Percentiles rank a stretch among this genome's conserved stretches.
These are phyloP conservation scores for Margarornis squamiger DNA, from an alignment of 2,797 vertebrate species.

Conservation along the genomic window DNA sequence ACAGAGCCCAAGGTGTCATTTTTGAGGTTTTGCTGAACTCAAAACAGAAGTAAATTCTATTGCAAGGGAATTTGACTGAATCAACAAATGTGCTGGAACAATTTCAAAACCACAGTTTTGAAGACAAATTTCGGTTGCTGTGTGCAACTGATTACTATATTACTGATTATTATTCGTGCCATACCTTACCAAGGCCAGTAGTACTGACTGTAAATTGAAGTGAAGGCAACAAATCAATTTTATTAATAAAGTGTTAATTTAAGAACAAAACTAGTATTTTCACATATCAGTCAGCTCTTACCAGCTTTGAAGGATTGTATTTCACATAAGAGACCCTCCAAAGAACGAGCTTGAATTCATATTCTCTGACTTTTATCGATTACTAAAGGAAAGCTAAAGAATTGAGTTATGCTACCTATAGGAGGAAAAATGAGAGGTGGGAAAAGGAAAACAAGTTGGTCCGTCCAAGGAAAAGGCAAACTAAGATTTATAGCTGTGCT, in stretches of 20 bases:
- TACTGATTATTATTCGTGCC: neutral
- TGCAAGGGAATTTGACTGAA: neutral
- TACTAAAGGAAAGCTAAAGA: neutral
- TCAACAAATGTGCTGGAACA: neutral
- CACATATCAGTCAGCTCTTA: neutral
- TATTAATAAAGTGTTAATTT: neutral
- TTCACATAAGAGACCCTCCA: neutral
- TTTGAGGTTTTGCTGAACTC: constrained; percentile 9
- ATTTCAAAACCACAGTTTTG: neutral
- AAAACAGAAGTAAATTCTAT: neutral
- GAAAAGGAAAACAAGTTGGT: neutral
- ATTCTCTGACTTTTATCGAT: neutral
- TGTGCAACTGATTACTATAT: neutral
- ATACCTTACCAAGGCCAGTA: neutral
- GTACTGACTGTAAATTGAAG: neutral
- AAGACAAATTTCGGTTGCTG: neutral
- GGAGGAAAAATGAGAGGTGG: neutral
- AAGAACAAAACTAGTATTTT: neutral
- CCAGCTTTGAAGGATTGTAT: neutral
- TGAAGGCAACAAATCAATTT: neutral
- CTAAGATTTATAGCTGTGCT: neutral
- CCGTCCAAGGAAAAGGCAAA: neutral
- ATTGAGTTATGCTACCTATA: neutral
- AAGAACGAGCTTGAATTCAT: neutral
- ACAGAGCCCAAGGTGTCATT: neutral